phyloP scores from a whole-genome alignment of 2,888 invertebrate species.

The Thera obeliscata region DNA sequence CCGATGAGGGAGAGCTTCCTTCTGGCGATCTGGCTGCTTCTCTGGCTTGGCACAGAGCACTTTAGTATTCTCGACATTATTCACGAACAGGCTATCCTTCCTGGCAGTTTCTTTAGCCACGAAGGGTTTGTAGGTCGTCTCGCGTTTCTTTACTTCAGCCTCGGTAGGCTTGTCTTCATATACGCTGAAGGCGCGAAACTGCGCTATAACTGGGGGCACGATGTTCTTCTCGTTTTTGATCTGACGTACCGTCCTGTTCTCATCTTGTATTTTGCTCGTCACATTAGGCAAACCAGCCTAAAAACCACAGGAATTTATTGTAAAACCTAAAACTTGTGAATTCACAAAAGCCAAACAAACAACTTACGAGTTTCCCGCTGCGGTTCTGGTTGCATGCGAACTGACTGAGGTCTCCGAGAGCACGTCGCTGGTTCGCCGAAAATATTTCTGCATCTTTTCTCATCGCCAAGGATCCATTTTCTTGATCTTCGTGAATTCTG shows the following conservation, averaged over 20 bases:
- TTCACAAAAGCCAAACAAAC: conserved; percentile 29
- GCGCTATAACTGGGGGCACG: conserved; percentile 85
- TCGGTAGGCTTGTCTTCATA: conserved; percentile 87
- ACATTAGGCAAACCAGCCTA: conserved; percentile 77
- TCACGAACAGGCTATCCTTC: conserved; percentile 66
- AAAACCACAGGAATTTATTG: conserved; percentile 38
- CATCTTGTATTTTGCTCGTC: conserved; percentile 78
- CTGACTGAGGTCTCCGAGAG: conserved; percentile 86
- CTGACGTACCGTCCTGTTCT: conserved; percentile 74
- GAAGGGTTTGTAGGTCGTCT: conserved; percentile 75
- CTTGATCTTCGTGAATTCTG: conserved; percentile 91
- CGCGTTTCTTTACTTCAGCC: conserved; percentile 72
- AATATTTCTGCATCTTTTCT: conserved; percentile 81
- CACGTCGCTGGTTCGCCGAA: conserved; percentile 85
- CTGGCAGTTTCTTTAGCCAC: conserved; percentile 69
- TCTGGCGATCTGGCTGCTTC: conserved; percentile 66
- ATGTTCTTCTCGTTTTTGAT: conserved; percentile 81
- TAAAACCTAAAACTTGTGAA: conserved; percentile 18
- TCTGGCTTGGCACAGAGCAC: conserved; percentile 66
- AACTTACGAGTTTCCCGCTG: conserved; percentile 82
- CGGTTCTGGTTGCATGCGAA: conserved; percentile 83
- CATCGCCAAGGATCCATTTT: conserved; percentile 85
- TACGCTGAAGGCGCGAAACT: conserved; percentile 90
- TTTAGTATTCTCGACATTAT: conserved; percentile 68
- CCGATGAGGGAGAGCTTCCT: conserved; percentile 61